Evolutionary conservation across 2,888 invertebrate genomes (phyloP).

Genomic region (Lottia gigantea): DNA sequence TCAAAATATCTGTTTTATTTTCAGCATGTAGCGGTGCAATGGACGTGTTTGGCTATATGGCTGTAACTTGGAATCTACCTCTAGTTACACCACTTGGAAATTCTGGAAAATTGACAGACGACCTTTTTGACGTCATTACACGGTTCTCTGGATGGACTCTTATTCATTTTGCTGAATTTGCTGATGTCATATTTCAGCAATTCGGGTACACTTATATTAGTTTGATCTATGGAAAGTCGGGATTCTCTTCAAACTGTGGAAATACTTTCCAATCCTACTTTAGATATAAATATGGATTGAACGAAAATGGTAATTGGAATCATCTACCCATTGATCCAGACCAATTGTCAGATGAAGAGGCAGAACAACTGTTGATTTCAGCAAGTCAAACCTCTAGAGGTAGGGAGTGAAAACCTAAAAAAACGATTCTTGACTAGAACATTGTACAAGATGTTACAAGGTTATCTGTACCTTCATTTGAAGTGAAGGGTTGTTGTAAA

Average conservation of each 20-base stretch:
- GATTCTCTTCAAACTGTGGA: not conserved
- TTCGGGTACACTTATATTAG: not conserved
- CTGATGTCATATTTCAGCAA: not conserved
- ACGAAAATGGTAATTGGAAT: not conserved
- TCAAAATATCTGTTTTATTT: not conserved
- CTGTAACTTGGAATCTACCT: conserved; percentile 41
- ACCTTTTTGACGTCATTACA: conserved; percentile 43
- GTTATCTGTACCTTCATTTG: no score
- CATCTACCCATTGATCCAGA: not conserved
- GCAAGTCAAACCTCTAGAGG: not conserved
- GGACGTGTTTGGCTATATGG: conserved; percentile 39
- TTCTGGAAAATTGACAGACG: conserved; percentile 38
- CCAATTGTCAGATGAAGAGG: not conserved
- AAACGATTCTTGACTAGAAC: no score
- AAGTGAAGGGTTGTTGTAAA: no score
- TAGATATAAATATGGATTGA: not conserved
- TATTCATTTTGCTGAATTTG: not conserved
- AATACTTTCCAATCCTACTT: not conserved
- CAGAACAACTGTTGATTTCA: not conserved
- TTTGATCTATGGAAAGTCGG: not conserved
- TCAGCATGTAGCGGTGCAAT: conserved; percentile 41
- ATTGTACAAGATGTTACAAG: no score
- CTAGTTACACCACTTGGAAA: conserved; percentile 43
- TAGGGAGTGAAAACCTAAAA: not conserved
- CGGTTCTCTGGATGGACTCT: conserved; percentile 33